Evolutionary conservation across 2,797 vertebrate species (phyloP).

Genomic region (Gambusia yucatana): DNA sequence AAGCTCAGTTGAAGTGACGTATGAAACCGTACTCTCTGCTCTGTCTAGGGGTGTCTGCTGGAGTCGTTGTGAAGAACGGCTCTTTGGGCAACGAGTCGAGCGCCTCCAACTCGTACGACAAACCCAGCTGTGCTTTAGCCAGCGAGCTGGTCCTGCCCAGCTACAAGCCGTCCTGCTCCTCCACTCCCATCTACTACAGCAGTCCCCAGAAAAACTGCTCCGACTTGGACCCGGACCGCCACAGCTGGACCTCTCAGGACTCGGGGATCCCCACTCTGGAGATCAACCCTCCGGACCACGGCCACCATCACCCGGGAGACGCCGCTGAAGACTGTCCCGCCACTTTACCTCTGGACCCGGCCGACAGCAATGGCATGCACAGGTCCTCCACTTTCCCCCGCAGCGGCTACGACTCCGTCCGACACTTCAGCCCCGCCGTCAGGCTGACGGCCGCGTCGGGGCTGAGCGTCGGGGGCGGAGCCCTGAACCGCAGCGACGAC

Average conservation of each 20-base stretch:
- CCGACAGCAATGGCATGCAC: conserved; percentile 61
- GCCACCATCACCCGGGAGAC: conserved; percentile 62
- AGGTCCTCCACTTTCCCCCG: conserved; percentile 91
- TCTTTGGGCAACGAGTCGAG: conserved; percentile 27
- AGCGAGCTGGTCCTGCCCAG: conserved; percentile 48
- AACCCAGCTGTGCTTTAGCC: conserved; percentile 18
- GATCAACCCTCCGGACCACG: conserved; percentile 86
- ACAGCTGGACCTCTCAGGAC: conserved; percentile 88
- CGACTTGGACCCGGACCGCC: conserved; percentile 57
- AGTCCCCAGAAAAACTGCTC: conserved; percentile 54
- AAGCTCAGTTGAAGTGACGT: neutral
- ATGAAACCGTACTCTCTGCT: neutral
- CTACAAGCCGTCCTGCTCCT: conserved; percentile 57
- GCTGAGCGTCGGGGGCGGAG: conserved; percentile 18
- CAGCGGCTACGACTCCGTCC: conserved; percentile 84
- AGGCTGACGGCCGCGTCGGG: conserved; percentile 33
- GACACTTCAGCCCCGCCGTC: conserved; percentile 78
- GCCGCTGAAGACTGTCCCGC: conserved; percentile 70
- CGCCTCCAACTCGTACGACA: conserved; percentile 38
- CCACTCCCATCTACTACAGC: conserved; percentile 54
- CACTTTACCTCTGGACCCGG: conserved; percentile 73
- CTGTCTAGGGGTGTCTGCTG: conserved; percentile 55
- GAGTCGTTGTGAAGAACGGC: conserved; percentile 66
- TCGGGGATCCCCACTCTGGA: conserved; percentile 93
- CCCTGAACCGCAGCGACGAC: conserved; percentile 86